These are phyloP conservation scores for Wiebesia pumilae DNA, from an alignment of 1,140 invertebrate genomes.

Conservation along the genomic window DNA sequence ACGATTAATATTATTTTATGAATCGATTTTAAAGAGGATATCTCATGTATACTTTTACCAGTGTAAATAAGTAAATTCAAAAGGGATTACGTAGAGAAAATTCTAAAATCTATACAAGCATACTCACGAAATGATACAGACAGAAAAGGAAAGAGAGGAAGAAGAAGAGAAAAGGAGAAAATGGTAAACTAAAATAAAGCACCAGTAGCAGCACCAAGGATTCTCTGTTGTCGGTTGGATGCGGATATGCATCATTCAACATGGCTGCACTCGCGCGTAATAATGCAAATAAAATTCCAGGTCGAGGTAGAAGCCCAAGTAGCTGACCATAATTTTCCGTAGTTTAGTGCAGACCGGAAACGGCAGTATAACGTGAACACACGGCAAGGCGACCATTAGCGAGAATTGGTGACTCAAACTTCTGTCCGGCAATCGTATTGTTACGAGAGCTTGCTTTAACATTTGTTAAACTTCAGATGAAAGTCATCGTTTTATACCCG, in stretches of 20 bases:
- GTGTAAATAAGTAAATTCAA: too few species aligned
- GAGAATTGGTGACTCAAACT: background rate
- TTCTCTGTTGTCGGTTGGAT: background rate
- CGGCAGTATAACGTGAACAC: slow-evolving; percentile 52
- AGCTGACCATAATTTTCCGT: slow-evolving; percentile 54
- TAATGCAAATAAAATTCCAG: slow-evolving; percentile 55
- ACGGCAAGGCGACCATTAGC: slow-evolving; percentile 25
- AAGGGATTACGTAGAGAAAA: background rate
- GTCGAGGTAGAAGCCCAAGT: background rate
- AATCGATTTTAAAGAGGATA: too few species aligned
- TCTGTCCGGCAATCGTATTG: background rate
- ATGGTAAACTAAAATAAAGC: background rate
- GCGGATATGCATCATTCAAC: slow-evolving; percentile 20
- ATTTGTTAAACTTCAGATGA: background rate
- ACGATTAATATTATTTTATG: too few species aligned
- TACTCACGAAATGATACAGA: background rate
- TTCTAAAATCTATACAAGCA: background rate
- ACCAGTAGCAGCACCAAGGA: background rate
- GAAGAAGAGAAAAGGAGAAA: background rate
- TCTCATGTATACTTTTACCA: too few species aligned
- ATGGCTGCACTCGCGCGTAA: slow-evolving; percentile 7
- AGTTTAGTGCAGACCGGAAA: slow-evolving; percentile 53
- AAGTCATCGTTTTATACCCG: background rate
- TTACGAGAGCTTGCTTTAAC: background rate
- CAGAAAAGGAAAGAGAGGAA: background rate